These are phyloP conservation scores for Cynopterus sphinx DNA, from an alignment of 2,797 vertebrate species.

Conservation along the genomic window DNA sequence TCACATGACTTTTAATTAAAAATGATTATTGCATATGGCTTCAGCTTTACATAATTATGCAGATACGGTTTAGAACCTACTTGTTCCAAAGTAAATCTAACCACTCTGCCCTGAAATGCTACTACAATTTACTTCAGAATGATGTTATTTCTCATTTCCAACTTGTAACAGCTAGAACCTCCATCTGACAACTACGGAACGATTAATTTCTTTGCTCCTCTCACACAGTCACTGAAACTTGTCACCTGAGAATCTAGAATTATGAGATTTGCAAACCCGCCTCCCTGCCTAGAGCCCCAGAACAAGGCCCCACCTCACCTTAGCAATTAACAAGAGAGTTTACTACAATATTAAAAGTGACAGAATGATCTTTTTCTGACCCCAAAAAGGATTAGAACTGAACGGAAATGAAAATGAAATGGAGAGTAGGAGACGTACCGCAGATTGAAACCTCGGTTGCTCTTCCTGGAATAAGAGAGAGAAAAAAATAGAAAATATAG, in stretches of 20 bases:
- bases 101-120: constrained; percentile 12
- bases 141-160: not conserved
- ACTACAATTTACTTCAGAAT: constrained; percentile 9
- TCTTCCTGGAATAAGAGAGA: constrained; percentile 93
- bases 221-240: constrained; percentile 12
- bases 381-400: constrained; percentile 73
- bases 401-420: constrained; percentile 81
- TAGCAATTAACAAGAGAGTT: constrained; percentile 49
- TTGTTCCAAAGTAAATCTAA: constrained; percentile 29
- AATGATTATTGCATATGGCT: not conserved
- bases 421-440: constrained; percentile 90
- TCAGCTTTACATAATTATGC: constrained; percentile 13
- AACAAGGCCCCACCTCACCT: constrained; percentile 62
- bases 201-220: not conserved
- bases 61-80: not conserved
- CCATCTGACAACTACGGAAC: not conserved
- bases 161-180: not conserved
- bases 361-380: constrained; percentile 68
- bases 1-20: constrained; percentile 56
- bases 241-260: constrained; percentile 55
- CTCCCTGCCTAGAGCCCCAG: constrained; percentile 2
- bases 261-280: constrained; percentile 14
- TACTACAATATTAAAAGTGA: constrained; percentile 71
- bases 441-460: constrained; percentile 93
- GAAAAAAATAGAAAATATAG: constrained; percentile 82